Conservation (phyloP, 2,888 invertebrate genomes). For the Apotomis turbidana region DNA sequence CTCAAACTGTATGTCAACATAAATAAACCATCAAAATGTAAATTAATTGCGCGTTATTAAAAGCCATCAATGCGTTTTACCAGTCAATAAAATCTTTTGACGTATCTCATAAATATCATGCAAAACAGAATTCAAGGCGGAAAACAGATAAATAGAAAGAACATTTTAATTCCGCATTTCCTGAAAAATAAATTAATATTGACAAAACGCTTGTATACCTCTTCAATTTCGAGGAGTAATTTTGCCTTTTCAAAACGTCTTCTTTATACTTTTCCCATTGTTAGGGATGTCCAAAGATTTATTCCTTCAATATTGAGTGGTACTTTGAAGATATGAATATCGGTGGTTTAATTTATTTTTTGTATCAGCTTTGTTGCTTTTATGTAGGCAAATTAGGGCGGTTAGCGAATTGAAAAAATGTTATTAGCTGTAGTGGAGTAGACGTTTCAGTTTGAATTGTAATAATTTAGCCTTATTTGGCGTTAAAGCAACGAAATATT, state of each 20-base stretch:
- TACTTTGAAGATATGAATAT: slow-evolving; percentile 41
- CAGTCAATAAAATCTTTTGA: slow-evolving; percentile 1
- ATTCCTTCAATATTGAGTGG: slow-evolving; percentile 46
- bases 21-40: too few relatives aligned
- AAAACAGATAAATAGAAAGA: slow-evolving; percentile 43
- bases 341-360: slow-evolving; percentile 43
- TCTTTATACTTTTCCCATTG: slow-evolving; percentile 53
- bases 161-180: slow-evolving; percentile 48
- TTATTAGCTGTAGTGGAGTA: not conserved
- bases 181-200: slow-evolving; percentile 56
- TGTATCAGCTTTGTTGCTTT: slow-evolving; percentile 33
- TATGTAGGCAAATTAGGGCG: slow-evolving; percentile 15
- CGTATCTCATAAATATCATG: not conserved
- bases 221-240: slow-evolving; percentile 63
- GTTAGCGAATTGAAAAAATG: not conserved
- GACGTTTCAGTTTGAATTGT: not conserved
- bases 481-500: not conserved
- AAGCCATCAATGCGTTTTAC: not conserved
- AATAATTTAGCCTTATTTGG: not conserved
- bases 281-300: slow-evolving; percentile 51
- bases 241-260: slow-evolving; percentile 53
- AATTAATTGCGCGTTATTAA: too few relatives aligned
- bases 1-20: too few relatives aligned
- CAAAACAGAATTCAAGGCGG: slow-evolving; percentile 25
- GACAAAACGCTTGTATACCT: slow-evolving; percentile 57